Evolutionary conservation across 2,888 invertebrate species (phyloP).

Genomic region (Rhamphomyia laevipes): DNA sequence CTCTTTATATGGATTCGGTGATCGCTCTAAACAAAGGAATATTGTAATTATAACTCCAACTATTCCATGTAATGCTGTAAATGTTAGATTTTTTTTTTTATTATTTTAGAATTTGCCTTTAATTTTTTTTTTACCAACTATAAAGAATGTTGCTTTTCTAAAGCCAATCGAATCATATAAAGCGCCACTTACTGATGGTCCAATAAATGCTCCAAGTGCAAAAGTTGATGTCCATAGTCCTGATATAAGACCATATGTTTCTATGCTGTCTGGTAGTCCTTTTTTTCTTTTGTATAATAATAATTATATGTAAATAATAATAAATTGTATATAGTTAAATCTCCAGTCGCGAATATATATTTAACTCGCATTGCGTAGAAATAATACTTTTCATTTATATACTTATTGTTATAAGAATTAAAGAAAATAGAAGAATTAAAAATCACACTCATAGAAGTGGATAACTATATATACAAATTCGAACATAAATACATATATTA

Average conservation of each 20-base stretch:
- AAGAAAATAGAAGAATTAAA: too few relatives aligned
- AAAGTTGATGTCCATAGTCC: constrained; percentile 86
- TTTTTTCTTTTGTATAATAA: constrained; percentile 46
- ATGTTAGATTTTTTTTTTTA: not conserved
- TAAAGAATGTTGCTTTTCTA: constrained; percentile 55
- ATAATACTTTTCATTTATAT: too few relatives aligned
- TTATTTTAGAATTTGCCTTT: too few relatives aligned
- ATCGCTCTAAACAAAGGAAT: constrained; percentile 36
- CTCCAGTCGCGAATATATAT: too few relatives aligned
- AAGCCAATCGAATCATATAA: constrained; percentile 64
- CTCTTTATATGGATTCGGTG: constrained; percentile 28
- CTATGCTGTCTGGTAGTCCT: constrained; percentile 72
- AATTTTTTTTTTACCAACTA: constrained; percentile 37
- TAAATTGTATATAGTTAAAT: not conserved
- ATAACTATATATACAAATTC: too few relatives aligned
- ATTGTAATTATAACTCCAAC: constrained; percentile 27
- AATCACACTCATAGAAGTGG: too few relatives aligned
- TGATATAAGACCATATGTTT: constrained; percentile 80
- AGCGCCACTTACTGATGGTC: constrained; percentile 64
- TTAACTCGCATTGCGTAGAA: too few relatives aligned
- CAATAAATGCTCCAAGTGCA: constrained; percentile 76
- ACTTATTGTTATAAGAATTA: too few relatives aligned
- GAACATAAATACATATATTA: too few relatives aligned
- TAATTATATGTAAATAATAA: not conserved
- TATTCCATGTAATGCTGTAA: constrained; percentile 6